Evolutionary conservation across 2,888 invertebrate genomes (phyloP).

Genomic region (Ormia ochracea): DNA sequence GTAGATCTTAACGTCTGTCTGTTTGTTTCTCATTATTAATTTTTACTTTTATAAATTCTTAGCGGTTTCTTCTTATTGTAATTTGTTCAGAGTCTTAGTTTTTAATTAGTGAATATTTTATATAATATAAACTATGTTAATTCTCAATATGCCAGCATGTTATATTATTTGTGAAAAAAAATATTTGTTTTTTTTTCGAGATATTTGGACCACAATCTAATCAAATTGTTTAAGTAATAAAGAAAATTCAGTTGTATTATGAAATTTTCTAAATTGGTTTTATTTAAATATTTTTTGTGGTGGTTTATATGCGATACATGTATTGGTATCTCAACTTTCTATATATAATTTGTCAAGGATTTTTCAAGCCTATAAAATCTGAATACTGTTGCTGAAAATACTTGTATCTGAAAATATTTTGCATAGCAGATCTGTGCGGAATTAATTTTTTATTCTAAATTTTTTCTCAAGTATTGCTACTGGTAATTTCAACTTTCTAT

Average conservation of each 20-base stretch:
- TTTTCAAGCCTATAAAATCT: too few relatives aligned
- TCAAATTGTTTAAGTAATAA: slow-evolving; percentile 27
- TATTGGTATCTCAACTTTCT: too few relatives aligned
- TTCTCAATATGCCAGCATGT: not conserved
- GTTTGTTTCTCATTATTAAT: slow-evolving; percentile 15
- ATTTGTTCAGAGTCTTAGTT: slow-evolving; percentile 1
- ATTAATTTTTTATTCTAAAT: too few relatives aligned
- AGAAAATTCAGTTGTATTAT: slow-evolving; percentile 31
- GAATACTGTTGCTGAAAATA: too few relatives aligned
- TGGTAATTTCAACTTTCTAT: too few relatives aligned
- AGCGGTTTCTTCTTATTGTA: slow-evolving; percentile 9
- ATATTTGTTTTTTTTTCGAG: not conserved
- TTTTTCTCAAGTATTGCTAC: too few relatives aligned
- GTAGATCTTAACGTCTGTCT: slow-evolving; percentile 39
- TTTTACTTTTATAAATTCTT: slow-evolving; percentile 13
- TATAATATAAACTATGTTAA: not conserved
- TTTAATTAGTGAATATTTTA: slow-evolving; percentile 1
- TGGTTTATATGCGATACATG: too few relatives aligned
- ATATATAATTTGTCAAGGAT: too few relatives aligned
- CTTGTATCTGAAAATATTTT: too few relatives aligned
- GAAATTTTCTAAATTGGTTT: not conserved
- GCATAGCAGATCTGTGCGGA: too few relatives aligned
- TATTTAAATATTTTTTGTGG: not conserved
- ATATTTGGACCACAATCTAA: not conserved
- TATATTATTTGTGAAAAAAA: not conserved